These are phyloP conservation scores for Athetis lepigone DNA, from an alignment of 2,888 invertebrate genomes.

Conservation along the genomic window DNA sequence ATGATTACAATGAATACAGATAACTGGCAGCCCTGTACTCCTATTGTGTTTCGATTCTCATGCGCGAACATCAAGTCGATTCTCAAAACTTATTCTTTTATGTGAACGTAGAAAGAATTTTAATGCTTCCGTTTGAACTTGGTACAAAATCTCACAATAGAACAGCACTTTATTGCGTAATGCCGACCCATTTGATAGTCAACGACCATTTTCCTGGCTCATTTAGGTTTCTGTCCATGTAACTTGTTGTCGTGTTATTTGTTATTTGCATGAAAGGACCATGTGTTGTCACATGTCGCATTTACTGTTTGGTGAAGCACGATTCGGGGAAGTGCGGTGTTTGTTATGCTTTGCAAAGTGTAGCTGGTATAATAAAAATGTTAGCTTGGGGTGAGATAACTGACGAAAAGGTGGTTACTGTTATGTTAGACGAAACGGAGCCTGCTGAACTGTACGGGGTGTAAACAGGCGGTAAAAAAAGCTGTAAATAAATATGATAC, in stretches of 20 bases:
- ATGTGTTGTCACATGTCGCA: slow-evolving; percentile 51
- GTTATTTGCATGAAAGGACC: slow-evolving; percentile 56
- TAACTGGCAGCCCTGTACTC: slow-evolving; percentile 70
- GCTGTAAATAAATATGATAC: too few species aligned
- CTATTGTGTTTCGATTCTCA: slow-evolving; percentile 86
- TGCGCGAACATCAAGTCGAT: slow-evolving; percentile 81
- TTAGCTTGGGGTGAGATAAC: slow-evolving; percentile 4
- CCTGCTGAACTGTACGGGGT: not conserved
- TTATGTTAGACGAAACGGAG: not conserved
- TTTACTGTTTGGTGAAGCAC: slow-evolving; percentile 50
- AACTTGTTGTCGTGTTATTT: slow-evolving; percentile 55
- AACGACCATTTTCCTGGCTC: slow-evolving; percentile 70
- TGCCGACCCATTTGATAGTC: slow-evolving; percentile 73
- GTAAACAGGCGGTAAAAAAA: too few species aligned
- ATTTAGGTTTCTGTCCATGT: slow-evolving; percentile 68
- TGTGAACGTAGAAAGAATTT: slow-evolving; percentile 87
- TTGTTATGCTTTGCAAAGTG: slow-evolving; percentile 36
- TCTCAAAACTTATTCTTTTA: slow-evolving; percentile 90
- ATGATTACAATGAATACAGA: slow-evolving; percentile 58
- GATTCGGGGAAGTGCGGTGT: slow-evolving; percentile 45
- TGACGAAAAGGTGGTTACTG: not conserved
- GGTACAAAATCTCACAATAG: slow-evolving; percentile 83
- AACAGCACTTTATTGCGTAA: slow-evolving; percentile 79
- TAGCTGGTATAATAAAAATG: slow-evolving; percentile 41
- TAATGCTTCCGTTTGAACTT: slow-evolving; percentile 89